phyloP scores from a whole-genome alignment of 2,113 vertebrate genomes.

The Nettapus auritus region DNA sequence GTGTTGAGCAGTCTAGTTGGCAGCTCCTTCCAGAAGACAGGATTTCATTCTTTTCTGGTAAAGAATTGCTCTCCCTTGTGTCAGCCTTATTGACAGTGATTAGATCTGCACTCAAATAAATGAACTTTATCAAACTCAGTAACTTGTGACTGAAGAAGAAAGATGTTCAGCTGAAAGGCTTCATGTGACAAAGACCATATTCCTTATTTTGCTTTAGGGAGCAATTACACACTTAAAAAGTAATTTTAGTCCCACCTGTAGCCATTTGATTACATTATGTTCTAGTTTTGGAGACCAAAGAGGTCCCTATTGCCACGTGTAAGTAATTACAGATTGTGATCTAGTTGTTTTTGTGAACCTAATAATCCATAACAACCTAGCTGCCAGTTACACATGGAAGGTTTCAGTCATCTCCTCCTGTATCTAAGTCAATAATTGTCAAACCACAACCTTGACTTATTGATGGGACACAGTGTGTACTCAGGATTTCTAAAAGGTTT shows the following conservation, averaged over 20 bases:
- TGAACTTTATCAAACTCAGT: not conserved
- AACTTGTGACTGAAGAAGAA: not conserved
- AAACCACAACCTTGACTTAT: not conserved
- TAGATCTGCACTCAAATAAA: not conserved
- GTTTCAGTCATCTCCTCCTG: not conserved
- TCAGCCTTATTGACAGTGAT: not conserved
- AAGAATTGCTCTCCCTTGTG: not conserved
- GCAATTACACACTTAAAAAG: slow-evolving; percentile 38
- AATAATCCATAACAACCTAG: slow-evolving; percentile 42
- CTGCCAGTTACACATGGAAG: slow-evolving; percentile 5
- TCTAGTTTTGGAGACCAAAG: slow-evolving; percentile 10
- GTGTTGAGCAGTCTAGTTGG: not conserved
- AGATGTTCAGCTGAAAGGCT: slow-evolving; percentile 7
- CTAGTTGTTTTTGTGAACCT: slow-evolving; percentile 21
- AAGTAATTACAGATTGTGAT: slow-evolving; percentile 51
- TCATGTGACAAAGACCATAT: slow-evolving; percentile 17
- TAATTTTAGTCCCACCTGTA: slow-evolving; percentile 43
- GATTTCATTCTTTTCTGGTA: not conserved
- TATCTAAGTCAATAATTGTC: not conserved
- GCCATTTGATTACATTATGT: slow-evolving; percentile 20
- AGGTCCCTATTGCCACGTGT: not conserved
- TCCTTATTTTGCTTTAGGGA: slow-evolving; percentile 26
- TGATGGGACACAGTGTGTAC: not conserved
- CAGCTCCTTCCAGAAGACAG: not conserved
- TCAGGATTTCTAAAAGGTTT: not conserved